Conservation (phyloP, 2,797 vertebrate genomes). For the Margarornis squamiger region DNA sequence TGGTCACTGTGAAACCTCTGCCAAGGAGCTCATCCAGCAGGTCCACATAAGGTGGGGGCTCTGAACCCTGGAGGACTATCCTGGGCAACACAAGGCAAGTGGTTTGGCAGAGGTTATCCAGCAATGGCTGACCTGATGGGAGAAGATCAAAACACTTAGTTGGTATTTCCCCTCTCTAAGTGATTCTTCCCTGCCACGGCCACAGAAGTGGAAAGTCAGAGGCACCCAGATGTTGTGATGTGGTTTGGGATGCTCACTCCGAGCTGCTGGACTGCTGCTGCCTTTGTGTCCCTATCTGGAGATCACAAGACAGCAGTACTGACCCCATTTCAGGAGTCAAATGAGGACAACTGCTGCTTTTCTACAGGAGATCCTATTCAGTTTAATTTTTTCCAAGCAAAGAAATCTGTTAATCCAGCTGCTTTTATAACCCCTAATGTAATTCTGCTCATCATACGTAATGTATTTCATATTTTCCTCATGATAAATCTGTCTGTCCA, state of each 20-base stretch:
- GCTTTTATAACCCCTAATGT: constrained; percentile 34
- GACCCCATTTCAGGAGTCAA: constrained; percentile 62
- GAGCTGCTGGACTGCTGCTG: background rate
- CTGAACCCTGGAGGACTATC: constrained; percentile 42
- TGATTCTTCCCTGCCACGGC: background rate
- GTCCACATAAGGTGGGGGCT: constrained; percentile 52
- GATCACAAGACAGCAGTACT: constrained; percentile 33
- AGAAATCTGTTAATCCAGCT: constrained; percentile 35
- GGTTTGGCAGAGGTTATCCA: constrained; percentile 68
- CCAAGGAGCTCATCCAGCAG: constrained; percentile 66
- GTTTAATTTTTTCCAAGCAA: constrained; percentile 39
- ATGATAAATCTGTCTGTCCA: background rate
- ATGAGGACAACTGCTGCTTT: constrained; percentile 46
- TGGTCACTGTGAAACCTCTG: constrained; percentile 77
- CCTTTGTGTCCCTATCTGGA: background rate
- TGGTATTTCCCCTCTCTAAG: background rate
- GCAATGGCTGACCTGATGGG: background rate
- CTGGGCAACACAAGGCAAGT: constrained; percentile 76
- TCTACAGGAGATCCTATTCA: background rate
- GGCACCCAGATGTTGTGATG: rapidly evolving
- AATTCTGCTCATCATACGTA: constrained; percentile 17
- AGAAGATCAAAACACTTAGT: background rate
- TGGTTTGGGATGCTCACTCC: background rate
- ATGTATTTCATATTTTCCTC: constrained; percentile 38
- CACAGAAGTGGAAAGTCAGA: background rate